Percentiles rank a stretch among this genome's conserved stretches.
Evolutionary conservation across 2,797 vertebrate species (phyloP).

Genomic region (Acestrorhynchus altus): DNA sequence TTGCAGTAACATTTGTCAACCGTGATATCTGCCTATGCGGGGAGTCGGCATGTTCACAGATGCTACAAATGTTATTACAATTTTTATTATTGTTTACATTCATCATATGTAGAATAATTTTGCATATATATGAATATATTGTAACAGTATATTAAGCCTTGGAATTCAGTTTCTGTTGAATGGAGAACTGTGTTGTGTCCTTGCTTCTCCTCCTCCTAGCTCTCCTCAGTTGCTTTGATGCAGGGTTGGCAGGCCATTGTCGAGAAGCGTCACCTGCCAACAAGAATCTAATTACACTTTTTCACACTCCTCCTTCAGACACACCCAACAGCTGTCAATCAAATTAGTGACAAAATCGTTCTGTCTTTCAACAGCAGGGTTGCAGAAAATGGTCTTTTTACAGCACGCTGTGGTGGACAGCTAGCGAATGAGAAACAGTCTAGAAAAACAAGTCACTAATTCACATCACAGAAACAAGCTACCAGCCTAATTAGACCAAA

Average conservation of each 20-base stretch:
- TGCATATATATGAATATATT: no score
- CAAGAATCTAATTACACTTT: slow-evolving; percentile 58
- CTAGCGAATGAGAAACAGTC: slow-evolving; percentile 28
- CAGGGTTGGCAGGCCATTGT: slow-evolving; percentile 43
- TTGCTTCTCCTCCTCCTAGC: slow-evolving; percentile 40
- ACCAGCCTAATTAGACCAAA: slow-evolving; percentile 32
- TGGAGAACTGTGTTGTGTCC: slow-evolving; percentile 4
- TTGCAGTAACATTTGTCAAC: no score
- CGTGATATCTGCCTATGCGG: no score
- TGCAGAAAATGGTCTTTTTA: slow-evolving; percentile 39
- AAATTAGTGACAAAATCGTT: slow-evolving; percentile 57
- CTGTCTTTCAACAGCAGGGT: slow-evolving; percentile 44
- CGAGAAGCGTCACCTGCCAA: slow-evolving; percentile 54
- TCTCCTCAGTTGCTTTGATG: slow-evolving; percentile 46
- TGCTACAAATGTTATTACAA: no score
- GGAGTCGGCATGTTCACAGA: no score
- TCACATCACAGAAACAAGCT: slow-evolving; percentile 24
- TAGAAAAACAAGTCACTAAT: slow-evolving; percentile 9
- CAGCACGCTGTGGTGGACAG: slow-evolving; percentile 28
- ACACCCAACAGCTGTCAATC: slow-evolving; percentile 55
- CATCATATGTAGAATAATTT: no score
- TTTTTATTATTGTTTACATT: no score
- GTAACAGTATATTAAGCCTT: no score
- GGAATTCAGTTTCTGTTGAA: neutral
- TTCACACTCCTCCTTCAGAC: slow-evolving; percentile 37